Conservation (phyloP, 2,888 invertebrate species). For the Enchytraeus crypticus region DNA sequence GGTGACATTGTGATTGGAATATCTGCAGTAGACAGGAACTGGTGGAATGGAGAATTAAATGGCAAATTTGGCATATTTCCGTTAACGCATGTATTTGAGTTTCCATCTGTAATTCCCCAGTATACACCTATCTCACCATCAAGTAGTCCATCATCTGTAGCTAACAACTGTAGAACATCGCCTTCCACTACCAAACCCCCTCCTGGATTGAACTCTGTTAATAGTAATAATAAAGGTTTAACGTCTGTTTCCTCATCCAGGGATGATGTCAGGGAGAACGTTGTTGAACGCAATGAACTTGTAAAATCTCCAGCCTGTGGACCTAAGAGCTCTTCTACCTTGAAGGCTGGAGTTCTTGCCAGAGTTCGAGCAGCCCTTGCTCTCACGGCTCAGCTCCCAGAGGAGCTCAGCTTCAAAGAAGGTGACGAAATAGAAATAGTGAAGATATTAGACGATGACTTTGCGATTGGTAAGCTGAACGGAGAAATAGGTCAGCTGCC, state of each 20-base stretch:
- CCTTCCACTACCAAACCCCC: no score
- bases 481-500: conserved; percentile 53
- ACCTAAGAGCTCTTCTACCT: background rate
- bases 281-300: background rate
- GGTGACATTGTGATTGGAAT: conserved; percentile 53
- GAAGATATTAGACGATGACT: conserved; percentile 53
- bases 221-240: no score
- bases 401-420: conserved; percentile 53
- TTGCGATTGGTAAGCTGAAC: conserved; percentile 48
- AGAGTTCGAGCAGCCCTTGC: conserved; percentile 52
- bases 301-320: background rate
- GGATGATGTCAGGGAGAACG: no score
- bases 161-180: no score
- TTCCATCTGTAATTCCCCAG: background rate
- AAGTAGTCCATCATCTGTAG: background rate
- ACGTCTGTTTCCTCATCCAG: no score
- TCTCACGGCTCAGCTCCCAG: conserved; percentile 54
- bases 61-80: conserved; percentile 53
- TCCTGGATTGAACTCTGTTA: no score
- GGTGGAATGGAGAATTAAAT: conserved; percentile 52
- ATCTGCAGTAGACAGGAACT: conserved; percentile 50
- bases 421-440: conserved; percentile 54
- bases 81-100: conserved; percentile 51
- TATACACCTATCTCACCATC: background rate
- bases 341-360: conserved; percentile 15